Evolutionary conservation across 2,797 vertebrate species (phyloP).

Genomic region (Acanthis flammea): DNA sequence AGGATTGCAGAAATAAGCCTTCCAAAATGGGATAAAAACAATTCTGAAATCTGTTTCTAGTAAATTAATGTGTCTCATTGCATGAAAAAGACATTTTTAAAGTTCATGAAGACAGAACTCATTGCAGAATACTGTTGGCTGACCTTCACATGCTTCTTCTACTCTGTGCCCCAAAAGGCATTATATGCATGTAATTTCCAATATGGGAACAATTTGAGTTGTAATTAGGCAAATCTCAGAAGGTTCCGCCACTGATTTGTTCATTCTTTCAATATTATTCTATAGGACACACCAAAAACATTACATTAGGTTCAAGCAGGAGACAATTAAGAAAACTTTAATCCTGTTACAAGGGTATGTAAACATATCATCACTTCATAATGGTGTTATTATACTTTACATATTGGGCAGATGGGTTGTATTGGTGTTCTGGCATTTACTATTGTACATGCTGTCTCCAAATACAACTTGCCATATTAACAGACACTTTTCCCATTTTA

Average conservation of each 20-base stretch:
- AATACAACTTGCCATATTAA: conserved; percentile 16
- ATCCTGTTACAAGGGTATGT: conserved; percentile 69
- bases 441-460: conserved; percentile 3
- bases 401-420: conserved; percentile 35
- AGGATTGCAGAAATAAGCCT: conserved; percentile 72
- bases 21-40: conserved; percentile 77
- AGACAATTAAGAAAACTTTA: conserved; percentile 75
- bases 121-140: conserved; percentile 75
- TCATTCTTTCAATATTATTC: conserved; percentile 82
- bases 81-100: conserved; percentile 74
- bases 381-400: conserved; percentile 56
- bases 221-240: conserved; percentile 87
- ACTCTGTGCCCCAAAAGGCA: conserved; percentile 82
- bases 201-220: conserved; percentile 89
- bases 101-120: conserved; percentile 71
- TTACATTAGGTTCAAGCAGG: conserved; percentile 78
- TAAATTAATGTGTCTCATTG: conserved; percentile 76
- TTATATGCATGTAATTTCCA: conserved; percentile 85
- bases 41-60: conserved; percentile 79
- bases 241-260: conserved; percentile 85
- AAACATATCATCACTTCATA: conserved; percentile 66
- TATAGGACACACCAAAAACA: conserved; percentile 78
- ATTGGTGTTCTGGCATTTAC: conserved; percentile 52
- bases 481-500: not conserved
- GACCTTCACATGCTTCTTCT: conserved; percentile 81